Evolutionary conservation across 2,888 invertebrate species (phyloP).

Genomic region (Chironomus riparius): DNA sequence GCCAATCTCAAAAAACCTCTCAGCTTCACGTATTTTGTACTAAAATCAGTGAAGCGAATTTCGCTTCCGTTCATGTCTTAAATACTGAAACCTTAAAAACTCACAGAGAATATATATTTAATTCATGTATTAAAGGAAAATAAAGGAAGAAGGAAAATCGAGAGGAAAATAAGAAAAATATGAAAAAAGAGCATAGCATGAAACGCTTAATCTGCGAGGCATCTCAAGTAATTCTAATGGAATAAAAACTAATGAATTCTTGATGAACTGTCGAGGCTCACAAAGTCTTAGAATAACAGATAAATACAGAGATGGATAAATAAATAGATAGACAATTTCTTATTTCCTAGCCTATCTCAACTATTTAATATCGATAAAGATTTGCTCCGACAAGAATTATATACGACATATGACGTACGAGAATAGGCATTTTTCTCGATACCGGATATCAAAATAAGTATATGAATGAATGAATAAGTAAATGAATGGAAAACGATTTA

Average conservation of each 20-base stretch:
- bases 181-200: background rate
- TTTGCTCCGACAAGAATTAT: no score
- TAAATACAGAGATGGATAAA: background rate
- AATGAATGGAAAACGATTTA: conserved; percentile 13
- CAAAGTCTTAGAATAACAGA: background rate
- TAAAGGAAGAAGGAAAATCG: no score
- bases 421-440: background rate
- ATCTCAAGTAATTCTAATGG: conserved; percentile 14
- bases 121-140: no score
- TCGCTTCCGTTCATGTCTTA: background rate
- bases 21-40: background rate
- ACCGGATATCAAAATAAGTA: background rate
- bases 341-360: no score
- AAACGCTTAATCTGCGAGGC: background rate
- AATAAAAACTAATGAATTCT: conserved; percentile 14
- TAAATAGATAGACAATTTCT: no score
- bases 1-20: background rate
- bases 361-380: no score
- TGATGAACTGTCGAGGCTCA: conserved; percentile 14
- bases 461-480: background rate
- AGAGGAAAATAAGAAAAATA: no score
- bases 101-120: no score
- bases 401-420: no score
- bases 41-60: background rate
- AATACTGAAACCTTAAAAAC: background rate